Percentiles rank a stretch among this genome's conserved stretches.
phyloP scores from a whole-genome alignment of 2,113 vertebrate species.

The Pipra filicauda region DNA sequence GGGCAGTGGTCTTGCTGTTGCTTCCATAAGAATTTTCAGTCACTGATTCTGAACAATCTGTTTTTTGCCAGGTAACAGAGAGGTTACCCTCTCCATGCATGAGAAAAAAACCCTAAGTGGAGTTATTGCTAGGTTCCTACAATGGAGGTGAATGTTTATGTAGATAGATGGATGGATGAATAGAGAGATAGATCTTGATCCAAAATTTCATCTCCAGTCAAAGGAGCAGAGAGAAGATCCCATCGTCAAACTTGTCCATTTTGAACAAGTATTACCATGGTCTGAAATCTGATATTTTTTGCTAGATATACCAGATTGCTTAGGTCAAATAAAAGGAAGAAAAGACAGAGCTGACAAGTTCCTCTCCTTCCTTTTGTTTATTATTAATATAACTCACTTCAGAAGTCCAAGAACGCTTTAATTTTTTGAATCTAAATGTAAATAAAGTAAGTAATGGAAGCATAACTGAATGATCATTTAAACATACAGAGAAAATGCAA shows the following conservation, averaged over 20 bases:
- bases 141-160: background rate
- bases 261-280: background rate
- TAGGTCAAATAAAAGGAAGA: background rate
- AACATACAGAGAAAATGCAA: conserved; percentile 41
- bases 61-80: background rate
- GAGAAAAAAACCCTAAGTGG: background rate
- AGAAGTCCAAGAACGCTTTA: conserved; percentile 1
- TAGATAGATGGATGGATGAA: background rate
- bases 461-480: conserved; percentile 39
- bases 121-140: background rate
- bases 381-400: conserved; percentile 8
- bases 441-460: conserved; percentile 36
- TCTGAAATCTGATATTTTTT: background rate
- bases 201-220: background rate
- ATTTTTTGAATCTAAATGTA: conserved; percentile 59
- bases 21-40: background rate
- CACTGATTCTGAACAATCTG: background rate
- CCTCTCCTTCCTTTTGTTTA: background rate
- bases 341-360: background rate
- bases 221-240: background rate
- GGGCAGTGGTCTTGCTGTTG: background rate
- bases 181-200: background rate
- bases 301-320: background rate
- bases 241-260: background rate
- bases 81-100: rapidly evolving